These are phyloP conservation scores for Tetramorium bicarinatum DNA, from an alignment of 2,888 invertebrate species.

Conservation along the genomic window DNA sequence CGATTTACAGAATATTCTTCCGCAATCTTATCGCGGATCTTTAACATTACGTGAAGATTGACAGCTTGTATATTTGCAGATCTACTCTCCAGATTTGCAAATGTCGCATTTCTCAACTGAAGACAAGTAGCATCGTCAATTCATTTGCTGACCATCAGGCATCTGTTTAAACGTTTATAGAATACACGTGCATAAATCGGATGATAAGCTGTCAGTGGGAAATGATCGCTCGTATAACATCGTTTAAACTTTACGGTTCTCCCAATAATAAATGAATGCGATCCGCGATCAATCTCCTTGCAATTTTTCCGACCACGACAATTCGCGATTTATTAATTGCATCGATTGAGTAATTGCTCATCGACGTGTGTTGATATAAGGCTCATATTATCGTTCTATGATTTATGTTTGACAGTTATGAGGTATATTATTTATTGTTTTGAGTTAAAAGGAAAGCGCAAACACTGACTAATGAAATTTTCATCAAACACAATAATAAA, in stretches of 20 bases:
- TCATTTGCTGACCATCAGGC: constrained; percentile 26
- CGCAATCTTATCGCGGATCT: neutral
- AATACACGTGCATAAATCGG: constrained; percentile 8
- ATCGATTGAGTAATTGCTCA: neutral
- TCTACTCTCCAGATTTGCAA: constrained; percentile 2
- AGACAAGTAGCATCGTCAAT: neutral
- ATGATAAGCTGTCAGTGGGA: constrained; percentile 8
- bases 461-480: neutral
- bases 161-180: constrained; percentile 15
- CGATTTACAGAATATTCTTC: neutral
- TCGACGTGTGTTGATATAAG: neutral
- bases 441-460: neutral
- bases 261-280: constrained; percentile 18
- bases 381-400: neutral
- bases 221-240: neutral
- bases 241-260: neutral
- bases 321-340: neutral
- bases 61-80: neutral
- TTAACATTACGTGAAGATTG: neutral
- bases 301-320: neutral
- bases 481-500: constrained; percentile 15
- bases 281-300: neutral
- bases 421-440: neutral
- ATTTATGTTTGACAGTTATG: neutral
- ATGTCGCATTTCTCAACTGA: neutral